Evolutionary conservation across 2,888 invertebrate genomes (phyloP).

Genomic region (Cataglyphis altisquamis): DNA sequence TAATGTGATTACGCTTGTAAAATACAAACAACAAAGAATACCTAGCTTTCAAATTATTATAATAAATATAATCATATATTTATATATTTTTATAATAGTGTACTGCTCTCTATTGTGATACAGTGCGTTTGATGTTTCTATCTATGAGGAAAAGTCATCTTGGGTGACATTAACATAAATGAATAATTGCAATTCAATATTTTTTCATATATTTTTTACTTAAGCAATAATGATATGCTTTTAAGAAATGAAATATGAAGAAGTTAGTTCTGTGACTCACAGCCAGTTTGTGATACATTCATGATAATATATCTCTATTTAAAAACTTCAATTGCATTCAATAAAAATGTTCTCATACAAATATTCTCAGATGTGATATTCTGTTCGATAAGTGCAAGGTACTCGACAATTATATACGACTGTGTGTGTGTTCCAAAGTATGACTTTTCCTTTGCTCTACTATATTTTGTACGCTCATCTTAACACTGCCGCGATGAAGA

Average conservation of each 20-base stretch:
- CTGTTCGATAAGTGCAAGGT: background rate
- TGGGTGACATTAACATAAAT: constrained; percentile 72
- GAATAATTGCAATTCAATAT: constrained; percentile 56
- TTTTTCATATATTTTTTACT: constrained; percentile 58
- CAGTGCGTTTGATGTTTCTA: constrained; percentile 83
- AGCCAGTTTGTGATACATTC: constrained; percentile 72
- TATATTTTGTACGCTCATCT: constrained; percentile 73
- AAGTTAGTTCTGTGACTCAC: constrained; percentile 65
- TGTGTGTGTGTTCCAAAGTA: constrained; percentile 58
- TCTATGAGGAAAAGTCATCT: constrained; percentile 82
- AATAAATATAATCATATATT: constrained; percentile 86
- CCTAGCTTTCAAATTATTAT: constrained; percentile 85
- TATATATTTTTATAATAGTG: constrained; percentile 83
- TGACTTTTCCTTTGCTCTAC: constrained; percentile 79
- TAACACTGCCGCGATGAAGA: constrained; percentile 71
- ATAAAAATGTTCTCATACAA: background rate
- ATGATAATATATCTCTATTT: constrained; percentile 43
- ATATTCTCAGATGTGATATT: background rate
- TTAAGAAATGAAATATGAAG: constrained; percentile 59
- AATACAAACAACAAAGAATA: constrained; percentile 86
- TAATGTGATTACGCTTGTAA: constrained; percentile 86
- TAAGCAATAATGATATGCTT: constrained; percentile 55
- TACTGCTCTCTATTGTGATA: constrained; percentile 82
- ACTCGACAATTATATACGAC: background rate
- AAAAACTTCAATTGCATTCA: background rate